These are phyloP conservation scores for Varecia variegata DNA, from an alignment of 2,797 vertebrate species.

Conservation along the genomic window DNA sequence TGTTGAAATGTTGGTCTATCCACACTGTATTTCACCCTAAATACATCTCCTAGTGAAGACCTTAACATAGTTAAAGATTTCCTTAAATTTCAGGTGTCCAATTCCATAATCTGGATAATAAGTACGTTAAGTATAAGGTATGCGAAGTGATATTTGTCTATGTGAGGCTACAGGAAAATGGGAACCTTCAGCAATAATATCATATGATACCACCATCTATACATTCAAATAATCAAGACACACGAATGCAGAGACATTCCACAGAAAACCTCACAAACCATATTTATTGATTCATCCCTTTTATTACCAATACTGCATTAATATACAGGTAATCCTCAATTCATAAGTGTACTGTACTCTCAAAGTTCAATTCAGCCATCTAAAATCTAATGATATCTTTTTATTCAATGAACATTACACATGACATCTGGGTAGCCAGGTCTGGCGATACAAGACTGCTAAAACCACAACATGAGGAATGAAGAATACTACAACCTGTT, in stretches of 20 bases:
- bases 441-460: not conserved
- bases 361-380: not conserved
- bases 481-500: not conserved
- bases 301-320: not conserved
- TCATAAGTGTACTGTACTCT: not conserved
- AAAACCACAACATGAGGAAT: fast-evolving
- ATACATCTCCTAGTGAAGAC: not conserved
- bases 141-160: not conserved
- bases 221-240: not conserved
- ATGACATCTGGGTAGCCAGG: not conserved
- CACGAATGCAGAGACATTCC: not conserved
- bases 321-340: not conserved
- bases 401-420: not conserved
- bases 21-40: not conserved
- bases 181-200: not conserved
- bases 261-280: not conserved
- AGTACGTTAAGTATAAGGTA: not conserved
- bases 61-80: not conserved
- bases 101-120: not conserved
- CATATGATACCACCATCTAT: not conserved
- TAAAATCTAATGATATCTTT: not conserved
- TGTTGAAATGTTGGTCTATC: not conserved
- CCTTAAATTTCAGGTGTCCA: not conserved
- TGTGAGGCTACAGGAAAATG: not conserved
- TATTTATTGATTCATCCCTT: not conserved